Base-by-base conservation (phyloP, 1,140 invertebrate genomes). In the Acromyrmex charruanus region DNA sequence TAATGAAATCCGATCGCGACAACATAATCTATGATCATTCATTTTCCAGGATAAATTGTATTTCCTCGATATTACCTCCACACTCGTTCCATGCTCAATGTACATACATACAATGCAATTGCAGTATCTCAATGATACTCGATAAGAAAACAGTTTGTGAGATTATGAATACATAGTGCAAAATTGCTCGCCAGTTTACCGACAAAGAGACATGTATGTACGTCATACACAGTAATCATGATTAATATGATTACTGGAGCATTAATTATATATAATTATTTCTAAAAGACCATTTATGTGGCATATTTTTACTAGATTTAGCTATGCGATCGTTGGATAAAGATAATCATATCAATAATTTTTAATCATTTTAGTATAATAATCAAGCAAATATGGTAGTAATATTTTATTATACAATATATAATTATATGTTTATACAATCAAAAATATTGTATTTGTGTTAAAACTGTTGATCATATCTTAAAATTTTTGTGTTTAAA, bases 61-160 rank as follows among this genome's bases (percentile, higher is more conserved):
- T 25, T 80, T 35, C 49, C 28, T 53, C 28, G 77, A 80, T 80
- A 18, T 31, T 80, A 80, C 68, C 77, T 80, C 7, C 28, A 7
- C 28, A 39, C 12, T 49, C 21, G n/a, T 59, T 77, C 6, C 21
- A 39, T 49, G n/a, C 31, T 44, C 58, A n/a, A 31, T 10, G n/a
- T n/a, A 25, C 21, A 2, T 44, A 21, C 65, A 49, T 44, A 4
- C 0, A 68, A 80, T 39, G 49, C 49, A 65, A 51, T 28, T n/a
- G 58, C 55, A n/a, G 16, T 44, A 39, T 31, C 39, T 49, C 25
- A 1, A 9, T 80, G n/a, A 58, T 25, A 65, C 31, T 51, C 5
- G 59, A 79, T 69, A 25, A n/a, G n/a, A 68, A 66, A 69, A n/a
- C 6, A 49, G 0, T 21, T 2, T 12, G 21, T 28, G 14, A 39